Evolutionary conservation across 1,140 invertebrate genomes (phyloP), one percentile per base, ranked within the genome.

Genomic region (Dysdera silvatica): DNA sequence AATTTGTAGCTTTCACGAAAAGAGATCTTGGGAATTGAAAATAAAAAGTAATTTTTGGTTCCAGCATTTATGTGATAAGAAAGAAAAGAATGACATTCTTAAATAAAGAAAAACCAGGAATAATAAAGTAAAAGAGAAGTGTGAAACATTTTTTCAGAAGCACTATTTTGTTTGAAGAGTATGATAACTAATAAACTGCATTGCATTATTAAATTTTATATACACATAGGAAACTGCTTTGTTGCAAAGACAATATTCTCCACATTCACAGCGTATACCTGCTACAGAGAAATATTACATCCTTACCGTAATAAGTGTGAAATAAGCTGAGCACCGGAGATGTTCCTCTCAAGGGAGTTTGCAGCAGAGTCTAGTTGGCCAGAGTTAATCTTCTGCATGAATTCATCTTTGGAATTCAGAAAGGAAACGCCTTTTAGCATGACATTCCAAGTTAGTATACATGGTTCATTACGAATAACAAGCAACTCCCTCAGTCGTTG

Each of bases 271-370:
- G n/a, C n/a, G n/a, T n/a, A n/a, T n/a, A n/a, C n/a, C n/a, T n/a
- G n/a, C n/a, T n/a, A n/a, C n/a, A n/a, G n/a, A n/a, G n/a, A n/a
- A n/a, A n/a, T n/a, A n/a, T n/a, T n/a, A 33, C 16, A 20, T 26
- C 47, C 63, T 65, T 55, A 65, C 63, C 55, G 55, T 23, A 55
- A 28, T 14, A 65, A 37, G 54, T 59, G 56, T 10, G 63, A 49
- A 41, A 65, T 49, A 14, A 65, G 41, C 26, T 60, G 29, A 40
- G 63, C 33, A 32, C 51, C 54, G 43, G 52, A 26, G 41, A 23
- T 53, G 41, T 24, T 60, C 45, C 49, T 54, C 60, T 65, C 63
- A 23, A 65, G 41, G 12, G 43, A 60, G 20, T 49, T 59, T 20
- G 48, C 54, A 18, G 63, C 63, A 18, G 63, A 47, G 29, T 59